A percentile compares a stretch with the other conserved stretches of the same genome.
Evolutionary conservation across 1,140 invertebrate genomes (phyloP).

Genomic region (Elysia chlorotica): DNA sequence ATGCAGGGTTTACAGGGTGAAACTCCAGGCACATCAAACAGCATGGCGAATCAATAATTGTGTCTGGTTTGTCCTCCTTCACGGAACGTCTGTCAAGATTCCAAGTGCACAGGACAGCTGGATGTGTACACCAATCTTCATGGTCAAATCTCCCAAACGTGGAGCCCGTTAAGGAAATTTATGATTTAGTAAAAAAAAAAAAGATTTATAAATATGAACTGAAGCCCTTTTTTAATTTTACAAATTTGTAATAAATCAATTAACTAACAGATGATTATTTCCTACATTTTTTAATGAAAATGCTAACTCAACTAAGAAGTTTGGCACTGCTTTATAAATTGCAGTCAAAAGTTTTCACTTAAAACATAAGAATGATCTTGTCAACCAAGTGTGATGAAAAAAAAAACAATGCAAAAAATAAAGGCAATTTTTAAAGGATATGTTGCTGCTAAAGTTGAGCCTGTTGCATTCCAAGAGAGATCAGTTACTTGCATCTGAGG

Average conservation of each 20-base stretch:
- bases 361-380: not conserved
- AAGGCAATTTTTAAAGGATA: too few relatives aligned
- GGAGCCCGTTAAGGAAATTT: slow-evolving; percentile 27
- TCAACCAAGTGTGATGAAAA: not conserved
- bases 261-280: not conserved
- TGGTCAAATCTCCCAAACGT: slow-evolving; percentile 60
- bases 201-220: not conserved
- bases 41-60: slow-evolving; percentile 51
- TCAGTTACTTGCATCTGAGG: slow-evolving; percentile 49
- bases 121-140: slow-evolving; percentile 62
- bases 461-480: slow-evolving; percentile 57
- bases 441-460: slow-evolving; percentile 53
- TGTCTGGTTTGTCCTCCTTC: slow-evolving; percentile 59
- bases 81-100: slow-evolving; percentile 55
- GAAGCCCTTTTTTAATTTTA: not conserved
- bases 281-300: not conserved
- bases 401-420: not conserved
- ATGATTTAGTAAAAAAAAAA: not conserved
- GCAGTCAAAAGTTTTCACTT: too few relatives aligned
- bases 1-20: slow-evolving; percentile 59
- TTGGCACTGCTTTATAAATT: not conserved
- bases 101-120: slow-evolving; percentile 57
- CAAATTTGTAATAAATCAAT: not conserved
- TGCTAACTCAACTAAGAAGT: not conserved
- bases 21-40: slow-evolving; percentile 60